Base-by-base conservation (phyloP, 1,140 invertebrate genomes). In the Mamestra configurata region DNA sequence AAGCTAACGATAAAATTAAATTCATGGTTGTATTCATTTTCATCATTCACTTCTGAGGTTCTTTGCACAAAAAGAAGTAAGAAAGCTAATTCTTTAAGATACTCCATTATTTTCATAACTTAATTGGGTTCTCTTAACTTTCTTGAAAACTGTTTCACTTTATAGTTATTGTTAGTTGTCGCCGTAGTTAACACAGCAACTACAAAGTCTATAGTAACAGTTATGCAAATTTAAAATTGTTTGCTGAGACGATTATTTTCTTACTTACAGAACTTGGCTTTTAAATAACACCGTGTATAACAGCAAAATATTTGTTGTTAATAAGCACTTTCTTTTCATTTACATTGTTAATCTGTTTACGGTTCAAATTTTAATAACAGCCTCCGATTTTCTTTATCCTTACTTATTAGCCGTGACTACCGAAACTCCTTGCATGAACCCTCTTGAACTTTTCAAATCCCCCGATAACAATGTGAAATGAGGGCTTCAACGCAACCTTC, bases 381-480 rank as follows among this genome's bases (percentile, higher is more conserved):
- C 13, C 15, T 10, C 73, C 20, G 27, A 68, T 68, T 66, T 77
- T 68, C 72, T 43, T 68, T 77, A 66, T 37, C 43, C 59, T 77
- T 77, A n/a, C 46, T 77, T 66, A 66, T 66, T 53, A 53, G 59
- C 46, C 46, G 57, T 76, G 57, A 64, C 73, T n/a, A 61, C 40
- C 31, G 57, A 76, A 76, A 51, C 46, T 68, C 24, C 27, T 77
- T 37, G 31, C 61, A 68, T 68, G 61, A 68, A 77, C 61, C 75
- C 75, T 68, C 75, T 77, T 77, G 75, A 77, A 77, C 75, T 77
- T 68, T 66, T 37, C n/a, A 71, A 81, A 77, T 77, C 75, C 55
- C 51, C 46, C 15, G 75, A 77, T 77, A 77, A 81, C 68, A 81
- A 81, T 80, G 73, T 80, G 57, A 55, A 76, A 80, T 80, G 46